Evolutionary conservation across 2,888 invertebrate genomes (phyloP), one percentile per base, ranked within the genome.

Genomic region (Aporophyla nigra): DNA sequence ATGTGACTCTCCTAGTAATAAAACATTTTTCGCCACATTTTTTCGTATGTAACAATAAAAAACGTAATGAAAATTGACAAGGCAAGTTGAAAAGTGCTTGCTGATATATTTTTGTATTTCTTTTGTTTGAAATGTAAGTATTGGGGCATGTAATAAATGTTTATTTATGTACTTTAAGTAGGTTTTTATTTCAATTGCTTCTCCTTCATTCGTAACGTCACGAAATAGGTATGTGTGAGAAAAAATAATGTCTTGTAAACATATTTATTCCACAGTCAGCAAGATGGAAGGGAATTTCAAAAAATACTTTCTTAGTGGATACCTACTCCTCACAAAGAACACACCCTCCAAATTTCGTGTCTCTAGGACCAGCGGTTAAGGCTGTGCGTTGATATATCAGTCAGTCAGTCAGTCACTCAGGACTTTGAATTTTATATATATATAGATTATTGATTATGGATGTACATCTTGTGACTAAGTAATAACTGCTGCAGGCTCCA

Each of bases 1-100:
- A 86, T 90, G 89, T 88, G 86, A 89, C 80, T 82, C 85, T 89
- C 87, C 88, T 69, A 86, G 85, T 80, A 87, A 85, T 90, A 89
- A 89, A 90, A 90, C 71, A 87, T 88, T 86, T 88, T 86, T 86
- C 85, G 84, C 78, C 56, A 80, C 71, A 81, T 85, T 86, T 85
- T 87, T 88, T 70, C 80, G 68, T 65, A 63, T 51, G 68, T 79
- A 53, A 78, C 74, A 82, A 82, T 82, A 86, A 80, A 84, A 68
- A 62, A 63, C 66, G 83, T 83, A 88, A 87, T 88, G 80, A 80
- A 85, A 88, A 85, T 88, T 88, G 87, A 83, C 87, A 85, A 65
- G 84, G 76, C 27, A 66, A 69, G 79, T 83, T 84, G 78, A 74
- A 83, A 86, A 84, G 70, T 84, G 72, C 82, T 80, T 71, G 46